These are phyloP conservation scores for Eudyptes chrysolophus DNA, from an alignment of 2,113 vertebrate genomes.

Conservation along the genomic window DNA sequence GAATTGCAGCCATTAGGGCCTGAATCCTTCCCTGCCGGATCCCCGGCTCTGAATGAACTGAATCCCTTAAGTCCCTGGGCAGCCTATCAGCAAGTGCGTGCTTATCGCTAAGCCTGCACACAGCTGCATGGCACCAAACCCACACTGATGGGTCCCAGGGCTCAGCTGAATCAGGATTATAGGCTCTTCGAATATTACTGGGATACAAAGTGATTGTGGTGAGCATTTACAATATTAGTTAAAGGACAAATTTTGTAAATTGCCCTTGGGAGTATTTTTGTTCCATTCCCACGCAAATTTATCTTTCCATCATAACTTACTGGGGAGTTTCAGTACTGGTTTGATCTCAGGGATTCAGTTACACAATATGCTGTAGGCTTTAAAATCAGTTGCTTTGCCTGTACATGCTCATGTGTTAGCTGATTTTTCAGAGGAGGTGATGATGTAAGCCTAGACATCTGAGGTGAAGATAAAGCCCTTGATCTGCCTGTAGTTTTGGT, in stretches of 20 bases:
- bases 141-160: neutral
- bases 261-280: neutral
- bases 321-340: neutral
- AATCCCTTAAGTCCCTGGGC: neutral
- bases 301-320: neutral
- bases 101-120: neutral
- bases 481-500: neutral
- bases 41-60: neutral
- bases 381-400: neutral
- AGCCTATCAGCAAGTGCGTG: neutral
- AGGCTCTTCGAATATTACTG: neutral
- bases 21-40: neutral
- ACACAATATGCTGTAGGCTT: neutral
- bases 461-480: conserved; percentile 5
- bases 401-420: neutral
- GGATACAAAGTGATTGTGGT: neutral
- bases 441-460: conserved; percentile 1
- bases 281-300: neutral
- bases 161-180: neutral
- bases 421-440: neutral
- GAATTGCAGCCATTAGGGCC: neutral
- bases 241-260: neutral
- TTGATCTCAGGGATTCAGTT: neutral
- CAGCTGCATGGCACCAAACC: neutral
- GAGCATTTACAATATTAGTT: neutral